Evolutionary conservation across 2,888 invertebrate species (phyloP).

Genomic region (Brachyptera risi): DNA sequence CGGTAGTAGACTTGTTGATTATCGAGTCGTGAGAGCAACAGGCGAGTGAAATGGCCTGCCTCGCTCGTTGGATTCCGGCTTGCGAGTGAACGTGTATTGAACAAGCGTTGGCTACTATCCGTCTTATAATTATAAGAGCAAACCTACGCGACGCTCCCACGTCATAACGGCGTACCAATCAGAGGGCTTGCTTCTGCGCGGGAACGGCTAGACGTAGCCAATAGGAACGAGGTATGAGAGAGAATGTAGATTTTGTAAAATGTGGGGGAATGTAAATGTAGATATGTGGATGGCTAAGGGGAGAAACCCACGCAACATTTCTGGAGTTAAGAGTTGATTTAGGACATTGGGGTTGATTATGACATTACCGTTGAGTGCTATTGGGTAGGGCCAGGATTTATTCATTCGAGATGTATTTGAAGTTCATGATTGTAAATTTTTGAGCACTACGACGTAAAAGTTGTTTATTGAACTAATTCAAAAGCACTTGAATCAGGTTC

Average conservation of each 20-base stretch:
- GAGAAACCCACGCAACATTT: neutral
- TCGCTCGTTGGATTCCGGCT: no score
- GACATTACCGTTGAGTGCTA: neutral
- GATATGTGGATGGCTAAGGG: neutral
- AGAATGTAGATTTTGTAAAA: no score
- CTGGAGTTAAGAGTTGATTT: neutral
- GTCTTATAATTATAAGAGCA: slow-evolving; percentile 23
- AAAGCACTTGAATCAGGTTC: no score
- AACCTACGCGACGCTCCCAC: slow-evolving; percentile 23
- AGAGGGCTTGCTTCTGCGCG: slow-evolving; percentile 22
- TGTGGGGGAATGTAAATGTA: no score
- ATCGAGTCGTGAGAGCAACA: neutral
- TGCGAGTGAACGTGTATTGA: neutral
- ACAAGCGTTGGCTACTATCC: slow-evolving; percentile 14
- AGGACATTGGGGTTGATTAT: neutral
- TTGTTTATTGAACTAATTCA: no score
- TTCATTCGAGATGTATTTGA: no score
- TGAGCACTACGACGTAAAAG: no score
- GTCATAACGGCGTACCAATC: slow-evolving; percentile 24
- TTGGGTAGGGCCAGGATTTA: neutral
- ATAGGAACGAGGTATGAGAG: no score
- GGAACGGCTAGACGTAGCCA: slow-evolving; percentile 21
- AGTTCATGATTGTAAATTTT: no score
- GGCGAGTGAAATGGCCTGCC: no score
- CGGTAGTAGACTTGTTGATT: slow-evolving; percentile 6